Conservation (phyloP, 92 coral and sea anemone genomes). For the Heliopora coerulea region DNA sequence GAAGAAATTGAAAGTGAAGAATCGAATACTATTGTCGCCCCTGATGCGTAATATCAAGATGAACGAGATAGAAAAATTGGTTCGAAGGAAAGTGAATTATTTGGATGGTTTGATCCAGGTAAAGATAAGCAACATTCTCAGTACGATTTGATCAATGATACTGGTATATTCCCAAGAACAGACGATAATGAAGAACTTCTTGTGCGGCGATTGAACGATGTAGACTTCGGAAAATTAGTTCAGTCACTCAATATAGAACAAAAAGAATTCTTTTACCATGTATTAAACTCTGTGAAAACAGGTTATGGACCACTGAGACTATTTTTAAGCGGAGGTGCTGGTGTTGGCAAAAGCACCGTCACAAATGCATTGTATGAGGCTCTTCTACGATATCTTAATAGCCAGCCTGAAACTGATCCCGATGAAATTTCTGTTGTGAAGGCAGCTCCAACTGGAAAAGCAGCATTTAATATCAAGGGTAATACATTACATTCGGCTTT, state of each 20-base stretch:
- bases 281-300: constrained; percentile 45
- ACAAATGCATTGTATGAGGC: constrained; percentile 68
- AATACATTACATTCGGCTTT: constrained; percentile 50
- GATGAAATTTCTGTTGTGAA: constrained; percentile 43
- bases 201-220: constrained; percentile 25
- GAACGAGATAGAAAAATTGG: constrained; percentile 46
- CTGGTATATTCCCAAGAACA: constrained; percentile 44
- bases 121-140: constrained; percentile 44
- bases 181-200: constrained; percentile 45
- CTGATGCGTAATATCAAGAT: constrained; percentile 46
- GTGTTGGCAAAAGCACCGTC: constrained; percentile 64
- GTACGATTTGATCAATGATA: constrained; percentile 44
- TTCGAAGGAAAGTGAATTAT: constrained; percentile 30
- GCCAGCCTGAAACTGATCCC: constrained; percentile 42
- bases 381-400: constrained; percentile 37
- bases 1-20: constrained; percentile 44
- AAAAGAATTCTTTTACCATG: constrained; percentile 52
- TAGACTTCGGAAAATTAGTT: constrained; percentile 35
- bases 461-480: constrained; percentile 36
- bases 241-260: constrained; percentile 49
- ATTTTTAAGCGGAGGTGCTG: constrained; percentile 49
- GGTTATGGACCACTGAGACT: constrained; percentile 3
- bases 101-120: constrained; percentile 47
- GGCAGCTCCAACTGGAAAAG: constrained; percentile 42
- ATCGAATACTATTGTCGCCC: constrained; percentile 44